Percentiles rank a stretch among this genome's conserved stretches.
Conservation (phyloP, 2,113 vertebrate species). For the Entosphenus tridentatus region DNA sequence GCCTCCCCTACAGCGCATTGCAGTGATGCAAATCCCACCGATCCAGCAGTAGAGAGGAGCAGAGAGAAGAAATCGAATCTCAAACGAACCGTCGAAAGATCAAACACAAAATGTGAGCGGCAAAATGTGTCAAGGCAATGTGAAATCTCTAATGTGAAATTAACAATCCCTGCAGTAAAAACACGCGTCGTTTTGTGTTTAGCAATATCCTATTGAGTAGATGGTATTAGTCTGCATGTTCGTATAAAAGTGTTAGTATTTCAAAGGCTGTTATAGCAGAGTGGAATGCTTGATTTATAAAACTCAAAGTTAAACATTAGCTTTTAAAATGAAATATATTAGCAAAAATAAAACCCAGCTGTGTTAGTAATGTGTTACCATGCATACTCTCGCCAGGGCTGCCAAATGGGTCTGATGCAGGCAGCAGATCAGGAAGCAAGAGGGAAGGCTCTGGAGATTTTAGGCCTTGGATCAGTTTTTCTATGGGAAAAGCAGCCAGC, state of each 20-base stretch:
- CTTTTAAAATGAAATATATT: too few relatives aligned
- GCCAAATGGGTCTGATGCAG: slow-evolving; percentile 48
- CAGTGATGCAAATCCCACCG: slow-evolving; percentile 20
- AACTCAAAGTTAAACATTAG: too few relatives aligned
- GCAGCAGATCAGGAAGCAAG: slow-evolving; percentile 59
- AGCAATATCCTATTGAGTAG: background rate
- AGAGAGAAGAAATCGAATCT: slow-evolving; percentile 15
- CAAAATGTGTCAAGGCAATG: background rate
- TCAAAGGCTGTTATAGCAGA: too few relatives aligned
- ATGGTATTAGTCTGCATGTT: too few relatives aligned
- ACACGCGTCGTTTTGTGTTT: background rate
- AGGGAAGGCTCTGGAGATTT: slow-evolving; percentile 59
- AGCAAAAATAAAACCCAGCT: too few relatives aligned
- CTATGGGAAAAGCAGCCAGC: slow-evolving; percentile 20
- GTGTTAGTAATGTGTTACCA: slow-evolving; percentile 16
- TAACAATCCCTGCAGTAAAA: background rate
- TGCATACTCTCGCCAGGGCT: slow-evolving; percentile 30
- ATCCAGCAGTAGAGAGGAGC: slow-evolving; percentile 8
- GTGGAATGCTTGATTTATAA: too few relatives aligned
- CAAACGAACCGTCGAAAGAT: slow-evolving; percentile 13
- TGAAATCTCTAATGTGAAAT: background rate
- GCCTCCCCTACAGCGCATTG: slow-evolving; percentile 52
- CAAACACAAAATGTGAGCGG: background rate
- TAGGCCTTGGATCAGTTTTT: slow-evolving; percentile 74
- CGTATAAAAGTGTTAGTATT: too few relatives aligned